Base-by-base conservation (phyloP, 2,113 vertebrate species). In the Theristicus caerulescens region DNA sequence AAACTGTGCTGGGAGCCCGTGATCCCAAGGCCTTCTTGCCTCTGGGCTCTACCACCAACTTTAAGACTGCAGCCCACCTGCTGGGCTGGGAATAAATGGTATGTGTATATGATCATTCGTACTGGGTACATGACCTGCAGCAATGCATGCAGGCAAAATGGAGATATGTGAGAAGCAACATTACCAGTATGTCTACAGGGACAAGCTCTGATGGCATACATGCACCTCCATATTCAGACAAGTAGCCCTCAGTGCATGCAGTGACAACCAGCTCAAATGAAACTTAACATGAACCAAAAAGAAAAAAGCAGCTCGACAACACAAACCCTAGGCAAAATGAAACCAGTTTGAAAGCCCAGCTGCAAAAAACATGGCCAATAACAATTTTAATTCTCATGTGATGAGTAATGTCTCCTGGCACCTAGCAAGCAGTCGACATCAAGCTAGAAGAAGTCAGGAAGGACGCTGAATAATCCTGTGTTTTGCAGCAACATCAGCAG, bases 331-430 rank as follows among this genome's bases (percentile, higher is more conserved):
- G 52, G 52, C 66, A 90, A 85, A 95, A 74, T 51, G 3, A 93
- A 96, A 67, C 42, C 20, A 67, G 44, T 15, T 25, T 79, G 73
- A 90, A 94, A 95, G 73, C 22, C 73, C 61, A 69, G 73, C 47
- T 82, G 82, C 51, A 82, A 87, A 89, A 93, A 84, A 42, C 76
- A 64, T 26, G 82, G 67, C 67, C 51, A 95, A 59, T 69, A 84
- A 84, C 51, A 61, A 67, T 62, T 74, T 88, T 80, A 69, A 84
- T 89, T 84, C 65, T 70, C 19, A 31, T 89, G 59, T 81, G 64
- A 49, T 94, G 77, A 94, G 84, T 84, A 93, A 89, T 32, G 69
- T 87, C 81, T 92, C 58, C 91, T 88, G 94, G 86, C 92, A 90
- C 34, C 88, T 77, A 92, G 44, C 32, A 69, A 93, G 70, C 73